Base-by-base conservation (phyloP, 2,113 vertebrate species). In the Hemiprocne comata region DNA sequence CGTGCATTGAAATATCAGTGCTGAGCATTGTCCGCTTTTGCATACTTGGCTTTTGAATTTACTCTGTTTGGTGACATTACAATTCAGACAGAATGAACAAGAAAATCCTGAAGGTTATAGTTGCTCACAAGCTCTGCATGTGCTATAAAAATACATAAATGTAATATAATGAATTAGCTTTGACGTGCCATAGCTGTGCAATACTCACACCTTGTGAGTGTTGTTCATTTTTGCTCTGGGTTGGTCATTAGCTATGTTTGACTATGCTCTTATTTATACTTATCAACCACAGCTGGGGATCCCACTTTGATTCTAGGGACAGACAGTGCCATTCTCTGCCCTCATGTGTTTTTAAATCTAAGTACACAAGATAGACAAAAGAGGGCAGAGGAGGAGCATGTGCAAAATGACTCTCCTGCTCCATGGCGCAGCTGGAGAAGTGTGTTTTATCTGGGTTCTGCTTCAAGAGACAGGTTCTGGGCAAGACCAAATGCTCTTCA, bases 321-420 rank as follows among this genome's bases (percentile, higher is more conserved):
- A 36, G 19, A 50, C 6, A 51, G 26, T 48, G 14, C 19, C 23
- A 29, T 51, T 50, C 5, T 42, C 65, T 75, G 17, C 26, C 14
- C 4, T 28, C 18, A 34, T 7, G 9, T 23, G 15, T 81, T 91
- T 91, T 87, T 42, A 60, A 87, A 13, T 75, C 53, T 69, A 69
- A 75, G 72, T 50, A 61, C 12, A 57, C 2, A 14, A 9, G 5
- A 18, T 1, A 81, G 53, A 75, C 4, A 53, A 87, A 91, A 79
- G 21, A 78, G 2, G 13, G 14, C 9, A 54, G 58, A 57, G 36
- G 40, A 70, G 11, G 2, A 48, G 2, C 0, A 0, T n/a, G 31
- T 14, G 10, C 2, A 9, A 34, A 40, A 58, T 23, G 0, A 53
- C 5, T 72, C 23, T 36, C 9, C 13, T 38, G 26, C 51, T 81